Percentiles rank a stretch among this genome's conserved stretches.
Conservation (phyloP, 1,140 invertebrate genomes). For the Scaptomyza pallida region DNA sequence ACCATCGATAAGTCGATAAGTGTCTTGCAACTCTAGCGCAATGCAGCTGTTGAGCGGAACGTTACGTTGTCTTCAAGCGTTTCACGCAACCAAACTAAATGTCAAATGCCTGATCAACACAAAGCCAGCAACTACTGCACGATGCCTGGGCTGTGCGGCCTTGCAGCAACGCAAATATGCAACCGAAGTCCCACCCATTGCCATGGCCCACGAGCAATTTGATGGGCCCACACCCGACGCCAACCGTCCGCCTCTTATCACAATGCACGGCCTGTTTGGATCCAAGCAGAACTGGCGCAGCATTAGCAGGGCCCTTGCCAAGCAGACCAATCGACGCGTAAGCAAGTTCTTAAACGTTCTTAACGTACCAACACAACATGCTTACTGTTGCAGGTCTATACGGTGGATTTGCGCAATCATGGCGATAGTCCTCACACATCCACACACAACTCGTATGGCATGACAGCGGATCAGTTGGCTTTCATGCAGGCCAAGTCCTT, state of each 20-base stretch:
- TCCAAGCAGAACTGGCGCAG: constrained; percentile 94
- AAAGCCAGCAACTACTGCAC: neutral
- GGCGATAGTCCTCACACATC: constrained; percentile 93
- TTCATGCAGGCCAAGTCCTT: constrained; percentile 84
- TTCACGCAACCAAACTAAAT: constrained; percentile 9
- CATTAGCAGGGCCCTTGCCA: constrained; percentile 89
- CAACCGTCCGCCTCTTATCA: constrained; percentile 87
- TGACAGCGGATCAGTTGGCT: constrained; percentile 90
- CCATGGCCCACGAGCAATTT: constrained; percentile 45
- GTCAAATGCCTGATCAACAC: neutral
- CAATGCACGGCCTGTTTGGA: constrained; percentile 94
- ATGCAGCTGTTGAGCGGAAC: constrained; percentile 40
- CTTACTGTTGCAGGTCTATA: constrained; percentile 85
- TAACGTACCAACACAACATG: neutral
- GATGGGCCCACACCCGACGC: constrained; percentile 24
- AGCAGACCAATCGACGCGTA: constrained; percentile 86
- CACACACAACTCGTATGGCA: constrained; percentile 88
- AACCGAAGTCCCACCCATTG: constrained; percentile 19
- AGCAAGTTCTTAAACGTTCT: constrained; percentile 17
- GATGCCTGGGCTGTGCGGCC: no score
- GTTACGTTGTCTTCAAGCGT: constrained; percentile 40
- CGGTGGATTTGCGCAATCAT: constrained; percentile 95
- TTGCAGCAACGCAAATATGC: constrained; percentile 21
- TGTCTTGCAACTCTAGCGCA: constrained; percentile 24
- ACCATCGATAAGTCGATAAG: constrained; percentile 27